Evolutionary conservation across 1,140 invertebrate species (phyloP).

Genomic region (Drosophila bocqueti): DNA sequence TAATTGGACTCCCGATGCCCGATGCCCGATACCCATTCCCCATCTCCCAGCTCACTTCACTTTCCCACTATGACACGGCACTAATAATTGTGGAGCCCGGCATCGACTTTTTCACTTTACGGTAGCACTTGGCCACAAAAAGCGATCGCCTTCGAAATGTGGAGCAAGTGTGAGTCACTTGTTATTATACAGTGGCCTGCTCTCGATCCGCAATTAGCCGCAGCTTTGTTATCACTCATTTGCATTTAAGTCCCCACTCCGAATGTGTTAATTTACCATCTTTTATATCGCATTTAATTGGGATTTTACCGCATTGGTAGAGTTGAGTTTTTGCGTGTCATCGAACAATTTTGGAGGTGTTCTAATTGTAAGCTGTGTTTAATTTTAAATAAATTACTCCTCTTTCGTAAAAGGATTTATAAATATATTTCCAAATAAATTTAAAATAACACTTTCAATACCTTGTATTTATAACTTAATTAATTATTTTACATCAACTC

Average conservation of each 20-base stretch:
- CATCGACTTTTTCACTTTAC: conserved; percentile 46
- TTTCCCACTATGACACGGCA: conserved; percentile 84
- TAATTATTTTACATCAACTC: background rate
- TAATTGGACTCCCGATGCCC: conserved; percentile 56
- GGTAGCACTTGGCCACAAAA: conserved; percentile 57
- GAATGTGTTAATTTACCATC: conserved; percentile 39
- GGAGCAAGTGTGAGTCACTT: conserved; percentile 66
- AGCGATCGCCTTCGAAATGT: conserved; percentile 49
- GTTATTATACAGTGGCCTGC: conserved; percentile 56
- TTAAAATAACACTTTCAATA: too few relatives aligned
- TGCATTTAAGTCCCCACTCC: conserved; percentile 37
- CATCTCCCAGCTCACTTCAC: conserved; percentile 59
- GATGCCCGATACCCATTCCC: background rate
- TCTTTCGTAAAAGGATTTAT: too few relatives aligned
- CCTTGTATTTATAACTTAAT: too few relatives aligned
- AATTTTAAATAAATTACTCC: background rate
- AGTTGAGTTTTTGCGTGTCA: background rate
- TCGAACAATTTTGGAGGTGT: background rate
- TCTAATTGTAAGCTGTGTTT: background rate
- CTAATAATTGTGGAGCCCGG: conserved; percentile 62
- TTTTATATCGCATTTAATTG: conserved; percentile 14
- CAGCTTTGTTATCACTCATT: conserved; percentile 66
- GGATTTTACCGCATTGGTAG: background rate
- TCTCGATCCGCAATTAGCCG: conserved; percentile 65
- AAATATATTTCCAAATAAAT: too few relatives aligned